Evolutionary conservation across 1,140 invertebrate genomes (phyloP).

Genomic region (Cydia strobilella): DNA sequence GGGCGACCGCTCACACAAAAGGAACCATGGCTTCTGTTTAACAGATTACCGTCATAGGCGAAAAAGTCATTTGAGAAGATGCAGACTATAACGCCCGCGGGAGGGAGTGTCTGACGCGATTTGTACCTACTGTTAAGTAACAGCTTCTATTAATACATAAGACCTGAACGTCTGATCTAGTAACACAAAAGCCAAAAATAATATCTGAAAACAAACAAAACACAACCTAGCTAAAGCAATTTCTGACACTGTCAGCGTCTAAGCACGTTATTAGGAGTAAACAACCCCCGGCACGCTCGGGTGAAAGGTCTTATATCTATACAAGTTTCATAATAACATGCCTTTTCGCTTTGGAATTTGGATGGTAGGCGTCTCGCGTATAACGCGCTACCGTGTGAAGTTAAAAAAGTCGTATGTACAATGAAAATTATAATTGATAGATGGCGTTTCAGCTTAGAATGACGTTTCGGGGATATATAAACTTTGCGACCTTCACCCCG

Average conservation of each 20-base stretch:
- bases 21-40: too few species aligned
- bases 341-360: neutral
- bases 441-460: neutral
- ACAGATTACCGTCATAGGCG: too few species aligned
- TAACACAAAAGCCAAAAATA: neutral
- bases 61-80: too few species aligned
- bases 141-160: neutral
- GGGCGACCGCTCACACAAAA: too few species aligned
- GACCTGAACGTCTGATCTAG: neutral
- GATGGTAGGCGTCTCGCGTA: neutral
- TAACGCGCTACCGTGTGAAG: neutral
- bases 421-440: neutral
- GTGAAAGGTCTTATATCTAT: neutral
- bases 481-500: slow-evolving; percentile 22
- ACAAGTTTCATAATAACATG: neutral
- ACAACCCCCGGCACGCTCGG: neutral
- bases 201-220: slow-evolving; percentile 5
- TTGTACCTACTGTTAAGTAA: too few species aligned
- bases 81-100: too few species aligned
- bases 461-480: neutral
- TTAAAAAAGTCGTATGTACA: neutral
- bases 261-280: neutral
- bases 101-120: too few species aligned
- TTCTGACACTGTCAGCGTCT: neutral
- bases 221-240: neutral